phyloP scores from a whole-genome alignment of 2,113 vertebrate species.

The Archocentrus centrarchus region DNA sequence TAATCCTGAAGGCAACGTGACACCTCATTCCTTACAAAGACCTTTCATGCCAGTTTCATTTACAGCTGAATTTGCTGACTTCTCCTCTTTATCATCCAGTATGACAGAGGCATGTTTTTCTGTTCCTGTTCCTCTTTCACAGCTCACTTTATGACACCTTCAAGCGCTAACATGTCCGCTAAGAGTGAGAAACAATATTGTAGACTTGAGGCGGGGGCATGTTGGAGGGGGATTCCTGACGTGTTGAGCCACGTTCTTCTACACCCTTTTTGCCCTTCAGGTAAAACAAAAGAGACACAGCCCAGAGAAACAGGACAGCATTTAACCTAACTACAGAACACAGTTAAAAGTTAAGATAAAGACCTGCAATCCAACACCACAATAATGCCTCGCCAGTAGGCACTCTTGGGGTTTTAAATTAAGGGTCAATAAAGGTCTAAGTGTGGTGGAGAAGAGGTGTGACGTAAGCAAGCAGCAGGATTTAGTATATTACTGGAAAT shows the following conservation, averaged over 20 bases:
- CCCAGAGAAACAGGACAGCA: slow-evolving; percentile 39
- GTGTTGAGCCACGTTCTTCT: slow-evolving; percentile 69
- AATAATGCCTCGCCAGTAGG: slow-evolving; percentile 5
- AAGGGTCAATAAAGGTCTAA: slow-evolving; percentile 2
- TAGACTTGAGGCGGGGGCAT: slow-evolving; percentile 2
- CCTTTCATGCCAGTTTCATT: not conserved
- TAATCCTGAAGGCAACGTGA: not conserved
- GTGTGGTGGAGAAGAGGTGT: not conserved
- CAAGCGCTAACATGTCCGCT: slow-evolving; percentile 67
- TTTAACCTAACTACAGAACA: slow-evolving; percentile 61
- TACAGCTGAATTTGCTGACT: not conserved
- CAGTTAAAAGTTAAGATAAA: slow-evolving; percentile 35
- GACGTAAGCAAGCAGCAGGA: not conserved
- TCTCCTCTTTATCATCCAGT: not conserved
- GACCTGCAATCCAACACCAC: slow-evolving; percentile 19
- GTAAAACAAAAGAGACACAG: slow-evolving; percentile 51
- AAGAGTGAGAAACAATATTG: slow-evolving; percentile 40
- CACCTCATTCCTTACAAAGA: not conserved
- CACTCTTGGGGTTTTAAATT: not conserved
- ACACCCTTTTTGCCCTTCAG: slow-evolving; percentile 26
- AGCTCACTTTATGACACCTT: slow-evolving; percentile 48
- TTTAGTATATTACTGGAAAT: not conserved
- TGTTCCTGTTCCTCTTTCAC: slow-evolving; percentile 2
- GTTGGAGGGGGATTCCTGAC: slow-evolving; percentile 69
- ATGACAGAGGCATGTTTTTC: not conserved